Evolutionary conservation across 2,113 vertebrate genomes (phyloP).

Genomic region (Numenius arquata): DNA sequence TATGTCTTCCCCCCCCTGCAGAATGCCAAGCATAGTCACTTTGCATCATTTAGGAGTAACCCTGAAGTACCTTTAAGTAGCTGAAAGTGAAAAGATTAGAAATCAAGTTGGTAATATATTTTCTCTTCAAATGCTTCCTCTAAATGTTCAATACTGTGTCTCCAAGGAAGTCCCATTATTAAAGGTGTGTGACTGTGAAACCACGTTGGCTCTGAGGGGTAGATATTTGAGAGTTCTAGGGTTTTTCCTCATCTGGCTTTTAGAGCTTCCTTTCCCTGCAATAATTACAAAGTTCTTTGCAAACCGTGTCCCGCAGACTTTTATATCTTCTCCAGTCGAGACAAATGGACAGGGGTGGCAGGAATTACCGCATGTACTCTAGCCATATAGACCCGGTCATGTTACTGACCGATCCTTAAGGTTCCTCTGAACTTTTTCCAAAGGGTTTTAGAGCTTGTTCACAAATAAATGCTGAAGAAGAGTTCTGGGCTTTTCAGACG

Average conservation of each 20-base stretch:
- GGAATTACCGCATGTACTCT: background rate
- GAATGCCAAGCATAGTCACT: background rate
- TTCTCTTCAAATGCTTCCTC: slow-evolving; percentile 26
- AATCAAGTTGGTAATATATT: background rate
- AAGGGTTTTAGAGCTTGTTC: background rate
- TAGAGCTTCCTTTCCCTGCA: background rate
- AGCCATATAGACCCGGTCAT: background rate
- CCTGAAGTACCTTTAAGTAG: background rate
- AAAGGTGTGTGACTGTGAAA: slow-evolving; percentile 20
- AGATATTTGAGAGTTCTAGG: slow-evolving; percentile 1
- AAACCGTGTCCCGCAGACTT: background rate
- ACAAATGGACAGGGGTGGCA: background rate
- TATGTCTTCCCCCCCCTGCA: background rate
- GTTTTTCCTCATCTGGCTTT: background rate
- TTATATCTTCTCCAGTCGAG: background rate
- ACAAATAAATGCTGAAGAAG: background rate
- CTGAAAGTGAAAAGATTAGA: slow-evolving; percentile 29
- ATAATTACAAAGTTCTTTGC: background rate
- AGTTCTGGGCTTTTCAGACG: background rate
- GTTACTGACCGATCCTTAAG: background rate
- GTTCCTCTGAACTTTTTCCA: background rate
- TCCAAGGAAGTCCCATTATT: slow-evolving; percentile 12
- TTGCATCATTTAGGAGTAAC: background rate
- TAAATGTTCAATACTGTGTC: background rate
- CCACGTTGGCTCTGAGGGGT: background rate